These are phyloP conservation scores for Brachionus koreanus DNA, from an alignment of 1,140 invertebrate species.

Conservation along the genomic window DNA sequence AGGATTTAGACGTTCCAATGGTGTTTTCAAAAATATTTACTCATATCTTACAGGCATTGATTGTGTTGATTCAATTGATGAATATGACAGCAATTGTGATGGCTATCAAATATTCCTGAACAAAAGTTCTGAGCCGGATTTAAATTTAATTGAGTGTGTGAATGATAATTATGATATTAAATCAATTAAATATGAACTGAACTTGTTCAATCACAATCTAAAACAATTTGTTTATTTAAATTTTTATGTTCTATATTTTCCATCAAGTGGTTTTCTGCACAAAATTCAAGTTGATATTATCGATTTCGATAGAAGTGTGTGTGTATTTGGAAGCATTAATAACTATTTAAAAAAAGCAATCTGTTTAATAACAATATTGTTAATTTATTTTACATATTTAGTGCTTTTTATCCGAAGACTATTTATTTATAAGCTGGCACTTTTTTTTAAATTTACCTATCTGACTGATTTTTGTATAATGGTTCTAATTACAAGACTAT, in stretches of 20 bases:
- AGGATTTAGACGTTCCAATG: background rate
- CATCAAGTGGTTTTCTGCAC: constrained; percentile 8
- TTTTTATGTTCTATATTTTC: constrained; percentile 33
- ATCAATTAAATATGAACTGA: constrained; percentile 24
- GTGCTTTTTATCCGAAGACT: background rate
- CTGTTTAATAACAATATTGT: background rate
- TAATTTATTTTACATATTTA: constrained; percentile 1
- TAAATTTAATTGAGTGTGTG: background rate
- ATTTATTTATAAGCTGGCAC: background rate
- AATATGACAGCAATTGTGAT: constrained; percentile 7
- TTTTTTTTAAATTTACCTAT: background rate
- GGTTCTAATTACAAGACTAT: background rate
- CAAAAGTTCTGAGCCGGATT: background rate
- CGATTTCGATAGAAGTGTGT: constrained; percentile 9
- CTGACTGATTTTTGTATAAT: background rate
- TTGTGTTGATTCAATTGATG: constrained; percentile 1
- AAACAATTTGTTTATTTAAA: constrained; percentile 35
- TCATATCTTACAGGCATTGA: background rate
- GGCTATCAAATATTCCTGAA: background rate
- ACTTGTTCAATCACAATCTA: constrained; percentile 15
- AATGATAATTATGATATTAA: background rate
- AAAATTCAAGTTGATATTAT: background rate
- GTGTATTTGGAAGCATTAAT: background rate
- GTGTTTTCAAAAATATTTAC: background rate
- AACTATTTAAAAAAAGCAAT: background rate